phyloP scores from a whole-genome alignment of 2,888 invertebrate genomes.

The Stegophylla sp. region DNA sequence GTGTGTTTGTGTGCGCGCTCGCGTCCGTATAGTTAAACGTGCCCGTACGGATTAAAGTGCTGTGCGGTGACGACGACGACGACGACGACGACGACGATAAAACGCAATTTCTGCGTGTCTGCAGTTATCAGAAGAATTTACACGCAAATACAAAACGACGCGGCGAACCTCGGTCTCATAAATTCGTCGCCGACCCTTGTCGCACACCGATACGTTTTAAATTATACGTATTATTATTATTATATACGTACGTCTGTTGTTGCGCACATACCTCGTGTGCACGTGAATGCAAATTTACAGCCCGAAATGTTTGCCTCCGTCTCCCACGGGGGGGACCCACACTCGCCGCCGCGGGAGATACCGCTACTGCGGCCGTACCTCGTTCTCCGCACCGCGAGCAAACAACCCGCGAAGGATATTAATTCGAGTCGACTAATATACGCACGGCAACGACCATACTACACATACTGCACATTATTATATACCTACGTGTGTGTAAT shows the following conservation, averaged over 20 bases:
- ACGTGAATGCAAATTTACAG: slow-evolving; percentile 34
- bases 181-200: slow-evolving; percentile 45
- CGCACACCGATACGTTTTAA: slow-evolving; percentile 46
- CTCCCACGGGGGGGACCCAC: not conserved
- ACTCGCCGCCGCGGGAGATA: not conserved
- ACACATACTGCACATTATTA: too few species aligned
- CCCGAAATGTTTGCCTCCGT: slow-evolving; percentile 14
- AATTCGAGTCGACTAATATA: slow-evolving; percentile 41
- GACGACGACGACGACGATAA: not conserved
- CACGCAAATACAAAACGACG: too few species aligned
- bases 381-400: too few species aligned
- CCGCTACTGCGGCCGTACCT: not conserved
- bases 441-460: too few species aligned
- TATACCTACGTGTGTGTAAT: not conserved
- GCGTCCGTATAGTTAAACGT: not conserved
- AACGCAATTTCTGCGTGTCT: slow-evolving; percentile 34
- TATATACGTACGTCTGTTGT: not conserved
- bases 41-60: slow-evolving; percentile 33
- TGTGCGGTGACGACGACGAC: not conserved
- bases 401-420: slow-evolving; percentile 20
- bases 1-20: not conserved
- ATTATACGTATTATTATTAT: slow-evolving; percentile 3
- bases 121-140: slow-evolving; percentile 51
- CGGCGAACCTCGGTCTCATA: slow-evolving; percentile 30
- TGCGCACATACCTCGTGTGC: slow-evolving; percentile 53